Evolutionary conservation across 2,888 invertebrate genomes (phyloP).

Genomic region (Lysandra bellargus): DNA sequence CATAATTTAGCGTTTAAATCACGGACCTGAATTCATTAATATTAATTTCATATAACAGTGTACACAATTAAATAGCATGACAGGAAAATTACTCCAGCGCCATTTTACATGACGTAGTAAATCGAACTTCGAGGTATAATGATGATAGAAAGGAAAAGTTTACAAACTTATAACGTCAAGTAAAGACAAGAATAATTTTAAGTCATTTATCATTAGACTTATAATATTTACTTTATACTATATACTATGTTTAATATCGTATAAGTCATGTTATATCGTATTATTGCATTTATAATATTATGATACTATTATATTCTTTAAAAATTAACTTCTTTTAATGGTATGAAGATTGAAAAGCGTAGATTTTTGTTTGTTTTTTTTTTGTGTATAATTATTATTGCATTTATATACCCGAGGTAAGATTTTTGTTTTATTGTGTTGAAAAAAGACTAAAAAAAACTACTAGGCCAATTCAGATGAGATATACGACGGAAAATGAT

Average conservation of each 20-base stretch:
- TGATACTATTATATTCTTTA: too few relatives aligned
- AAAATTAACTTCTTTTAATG: too few relatives aligned
- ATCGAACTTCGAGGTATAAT: constrained; percentile 11
- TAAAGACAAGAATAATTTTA: constrained; percentile 5
- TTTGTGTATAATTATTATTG: too few relatives aligned
- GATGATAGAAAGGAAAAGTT: constrained; percentile 13
- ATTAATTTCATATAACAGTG: constrained; percentile 6
- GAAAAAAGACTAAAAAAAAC: too few relatives aligned
- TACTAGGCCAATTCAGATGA: too few relatives aligned
- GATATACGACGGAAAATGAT: too few relatives aligned
- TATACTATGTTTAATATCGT: too few relatives aligned
- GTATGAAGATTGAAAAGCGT: too few relatives aligned
- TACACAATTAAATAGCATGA: constrained; percentile 19
- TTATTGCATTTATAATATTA: not conserved
- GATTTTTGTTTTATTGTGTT: too few relatives aligned
- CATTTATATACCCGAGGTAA: too few relatives aligned
- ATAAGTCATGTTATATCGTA: too few relatives aligned
- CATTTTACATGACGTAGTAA: constrained; percentile 4
- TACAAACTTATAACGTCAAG: not conserved
- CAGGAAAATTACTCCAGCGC: constrained; percentile 4
- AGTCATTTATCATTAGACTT: not conserved
- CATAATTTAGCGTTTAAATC: not conserved
- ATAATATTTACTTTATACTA: not conserved
- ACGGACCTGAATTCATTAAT: not conserved
- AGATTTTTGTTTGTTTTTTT: too few relatives aligned